Base-by-base conservation (phyloP, 2,113 vertebrate genomes). In the Lampris megalopsis region DNA sequence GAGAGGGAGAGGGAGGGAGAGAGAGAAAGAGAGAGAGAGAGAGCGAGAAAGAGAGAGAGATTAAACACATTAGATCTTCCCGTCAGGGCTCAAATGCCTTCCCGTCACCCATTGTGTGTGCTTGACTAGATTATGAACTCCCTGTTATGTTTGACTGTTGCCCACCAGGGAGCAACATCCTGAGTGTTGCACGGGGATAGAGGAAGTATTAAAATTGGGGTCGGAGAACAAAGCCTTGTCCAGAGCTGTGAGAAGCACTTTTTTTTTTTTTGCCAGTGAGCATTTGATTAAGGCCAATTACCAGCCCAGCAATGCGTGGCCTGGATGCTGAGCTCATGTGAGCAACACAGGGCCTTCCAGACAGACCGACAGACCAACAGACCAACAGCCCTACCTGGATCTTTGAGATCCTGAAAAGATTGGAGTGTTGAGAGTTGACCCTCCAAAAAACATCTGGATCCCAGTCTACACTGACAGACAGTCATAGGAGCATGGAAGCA, bases 151-250 rank as follows among this genome's bases (percentile, higher is more conserved):
- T 69, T 78, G 81, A 73, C 71, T 73, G 76, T 63, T 47, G 68
- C 58, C 61, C 74, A 74, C 65, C 70, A 75, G 54, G 53, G 58
- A 75, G 71, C 58, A 83, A 83, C 63, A 83, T 82, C 79, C 79
- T 77, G 73, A 74, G 77, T 65, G 74, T 75, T 78, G 73, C 58
- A 56, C 56, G 36, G 11, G 68, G 77, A 42, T 41, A 67, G 58
- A 88, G 83, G 85, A 93, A 91, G 85, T 83, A 91, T 87, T 90
- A 84, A 80, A 86, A 71, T 76, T 75, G 58, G 72, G 86, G 78
- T 88, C 63, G 71, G 59, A 68, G 86, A 86, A 86, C 85, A 90
- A 87, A 86, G 75, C 78, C 77, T 42, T 11, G 1, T 58, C 41
- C 43, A 38, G 63, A 79, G 41, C 63, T 52, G 52, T 3, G 1